Conservation (phyloP, 2,888 invertebrate genomes). For the Aspidiotus rigidus region DNA sequence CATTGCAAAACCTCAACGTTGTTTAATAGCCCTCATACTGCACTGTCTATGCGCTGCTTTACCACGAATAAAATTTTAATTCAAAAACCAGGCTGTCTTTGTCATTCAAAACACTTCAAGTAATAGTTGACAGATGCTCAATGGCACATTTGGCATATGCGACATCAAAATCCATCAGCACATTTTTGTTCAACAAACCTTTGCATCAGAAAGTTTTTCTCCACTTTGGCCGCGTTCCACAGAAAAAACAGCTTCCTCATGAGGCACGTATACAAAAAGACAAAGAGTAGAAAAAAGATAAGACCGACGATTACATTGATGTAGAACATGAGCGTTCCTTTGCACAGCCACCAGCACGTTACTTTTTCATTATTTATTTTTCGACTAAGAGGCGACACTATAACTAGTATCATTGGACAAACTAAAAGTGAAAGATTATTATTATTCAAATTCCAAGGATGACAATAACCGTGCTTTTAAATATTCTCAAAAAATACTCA, state of each 20-base stretch:
- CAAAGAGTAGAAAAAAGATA: slow-evolving; percentile 38
- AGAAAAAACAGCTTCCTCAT: slow-evolving; percentile 36
- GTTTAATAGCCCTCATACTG: too few species aligned
- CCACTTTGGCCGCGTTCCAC: slow-evolving; percentile 22
- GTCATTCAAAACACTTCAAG: too few species aligned
- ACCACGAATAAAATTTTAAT: too few species aligned
- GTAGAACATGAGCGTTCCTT: slow-evolving; percentile 40
- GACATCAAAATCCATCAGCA: too few species aligned
- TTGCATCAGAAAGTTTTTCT: slow-evolving; percentile 18
- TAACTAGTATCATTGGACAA: slow-evolving; percentile 22
- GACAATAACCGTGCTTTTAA: background rate
- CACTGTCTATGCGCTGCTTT: too few species aligned
- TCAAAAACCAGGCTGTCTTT: too few species aligned
- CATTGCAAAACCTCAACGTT: too few species aligned
- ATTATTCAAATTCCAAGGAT: background rate
- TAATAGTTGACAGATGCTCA: too few species aligned
- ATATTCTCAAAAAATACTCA: slow-evolving; percentile 39
- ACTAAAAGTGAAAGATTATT: slow-evolving; percentile 16
- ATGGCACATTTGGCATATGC: too few species aligned
- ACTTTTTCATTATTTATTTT: slow-evolving; percentile 28
- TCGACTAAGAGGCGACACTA: slow-evolving; percentile 30
- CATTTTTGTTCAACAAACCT: slow-evolving; percentile 13
- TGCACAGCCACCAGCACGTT: slow-evolving; percentile 39
- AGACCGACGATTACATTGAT: slow-evolving; percentile 38
- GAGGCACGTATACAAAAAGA: slow-evolving; percentile 39